Base-by-base conservation (phyloP, 2,797 vertebrate species). In the Sebastes variabilis region DNA sequence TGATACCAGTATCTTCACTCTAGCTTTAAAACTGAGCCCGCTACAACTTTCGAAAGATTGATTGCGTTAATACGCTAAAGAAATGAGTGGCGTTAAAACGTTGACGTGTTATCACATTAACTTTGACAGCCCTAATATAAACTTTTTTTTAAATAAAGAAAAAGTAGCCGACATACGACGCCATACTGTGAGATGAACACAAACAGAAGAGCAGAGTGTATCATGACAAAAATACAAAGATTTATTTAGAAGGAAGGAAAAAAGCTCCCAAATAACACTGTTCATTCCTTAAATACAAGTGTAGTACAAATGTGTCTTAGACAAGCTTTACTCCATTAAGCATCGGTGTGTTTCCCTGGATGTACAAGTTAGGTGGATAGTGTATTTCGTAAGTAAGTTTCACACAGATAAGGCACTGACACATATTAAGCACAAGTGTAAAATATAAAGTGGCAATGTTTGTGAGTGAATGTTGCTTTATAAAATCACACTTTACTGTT, bases 201-300 rank as follows among this genome's bases (percentile, higher is more conserved):
- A 83, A 77, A 30, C 22, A 83, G 12, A 86, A 42, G 68, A 42
- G 32, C 54, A 70, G 20, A 66, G 38, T 46, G 4, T 27, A 52
- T 87, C 70, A 73, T 88, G 87, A 82, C 85, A 92, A 94, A 95
- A 95, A 93, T 94, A 94, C 91, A 93, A 90, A 81, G 70, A 88
- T 95, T 94, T 95, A 96, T 95, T 95, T 72, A 84, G 77, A 90
- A 91, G 88, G 86, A 80, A 86, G 67, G 59, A 88, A 80, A 85
- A 90, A 85, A 88, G 77, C 82, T 94, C 84, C 86, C 84, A 89
- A 82, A 90, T 94, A 95, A 95, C 90, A 94, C 94, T 89, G 93
- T 89, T 91, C 84, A 83, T 71, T 93, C 81, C 78, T 92, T 94
- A 95, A 94, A 94, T 93, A 94, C 77, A 92, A 72, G 82, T 75